These are phyloP conservation scores for Saturnia pavonia DNA, from an alignment of 2,888 invertebrate genomes.

Conservation along the genomic window DNA sequence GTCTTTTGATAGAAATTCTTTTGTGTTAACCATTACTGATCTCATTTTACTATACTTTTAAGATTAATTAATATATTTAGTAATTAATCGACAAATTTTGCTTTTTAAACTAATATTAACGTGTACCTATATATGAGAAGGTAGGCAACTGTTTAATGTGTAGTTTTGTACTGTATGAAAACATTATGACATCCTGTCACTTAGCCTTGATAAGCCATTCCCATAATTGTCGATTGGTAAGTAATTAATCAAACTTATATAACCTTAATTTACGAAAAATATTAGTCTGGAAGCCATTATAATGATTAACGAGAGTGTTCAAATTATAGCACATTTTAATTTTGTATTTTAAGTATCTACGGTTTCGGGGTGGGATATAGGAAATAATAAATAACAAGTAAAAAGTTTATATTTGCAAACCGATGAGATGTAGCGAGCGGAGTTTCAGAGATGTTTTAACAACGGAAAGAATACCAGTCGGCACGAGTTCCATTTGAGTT, in stretches of 20 bases:
- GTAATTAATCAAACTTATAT: slow-evolving; percentile 1
- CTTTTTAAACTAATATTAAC: neutral
- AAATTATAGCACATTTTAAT: neutral
- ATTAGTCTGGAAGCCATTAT: neutral
- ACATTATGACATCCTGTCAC: neutral
- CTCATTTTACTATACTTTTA: neutral
- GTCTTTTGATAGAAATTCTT: slow-evolving; percentile 49
- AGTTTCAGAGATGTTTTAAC: neutral
- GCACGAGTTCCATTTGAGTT: neutral
- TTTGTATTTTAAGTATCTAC: no score
- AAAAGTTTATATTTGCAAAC: neutral
- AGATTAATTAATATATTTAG: neutral
- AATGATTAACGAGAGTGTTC: neutral
- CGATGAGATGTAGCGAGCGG: neutral
- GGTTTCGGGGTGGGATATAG: neutral
- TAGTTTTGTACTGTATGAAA: neutral
- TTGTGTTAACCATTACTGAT: neutral
- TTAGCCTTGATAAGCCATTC: neutral
- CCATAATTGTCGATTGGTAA: neutral
- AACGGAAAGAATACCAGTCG: neutral
- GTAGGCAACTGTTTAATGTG: neutral
- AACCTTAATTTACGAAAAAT: neutral
- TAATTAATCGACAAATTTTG: neutral
- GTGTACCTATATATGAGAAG: neutral
- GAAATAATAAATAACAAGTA: neutral